phyloP scores from a whole-genome alignment of 2,113 vertebrate genomes.

The Poeciliopsis turrubarensis region DNA sequence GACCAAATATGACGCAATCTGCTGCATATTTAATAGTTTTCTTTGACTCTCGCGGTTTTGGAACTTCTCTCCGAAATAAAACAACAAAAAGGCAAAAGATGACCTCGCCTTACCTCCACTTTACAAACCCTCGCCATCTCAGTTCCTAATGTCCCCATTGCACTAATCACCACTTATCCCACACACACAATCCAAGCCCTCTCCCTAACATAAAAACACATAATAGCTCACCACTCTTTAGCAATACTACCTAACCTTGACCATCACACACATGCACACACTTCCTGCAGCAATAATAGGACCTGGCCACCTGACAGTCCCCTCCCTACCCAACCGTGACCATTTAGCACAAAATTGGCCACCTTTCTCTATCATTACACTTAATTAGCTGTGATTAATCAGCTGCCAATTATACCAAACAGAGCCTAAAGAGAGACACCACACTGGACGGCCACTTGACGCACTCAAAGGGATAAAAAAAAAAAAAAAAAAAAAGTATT shows the following conservation, averaged over 20 bases:
- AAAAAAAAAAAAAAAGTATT: slow-evolving; percentile 45
- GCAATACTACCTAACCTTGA: slow-evolving; percentile 77
- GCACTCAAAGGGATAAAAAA: slow-evolving; percentile 26
- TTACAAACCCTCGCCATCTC: slow-evolving; percentile 69
- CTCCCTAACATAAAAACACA: slow-evolving; percentile 63
- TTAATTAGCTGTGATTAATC: slow-evolving; percentile 85
- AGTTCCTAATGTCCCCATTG: slow-evolving; percentile 72
- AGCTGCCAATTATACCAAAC: slow-evolving; percentile 84
- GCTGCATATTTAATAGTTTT: slow-evolving; percentile 10
- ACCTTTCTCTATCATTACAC: slow-evolving; percentile 82
- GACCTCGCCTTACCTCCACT: slow-evolving; percentile 59
- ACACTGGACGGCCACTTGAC: slow-evolving; percentile 73
- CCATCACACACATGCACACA: slow-evolving; percentile 58
- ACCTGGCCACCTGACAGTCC: slow-evolving; percentile 69
- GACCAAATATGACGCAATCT: slow-evolving; percentile 7
- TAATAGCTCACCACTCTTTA: slow-evolving; percentile 71
- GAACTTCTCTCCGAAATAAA: slow-evolving; percentile 24
- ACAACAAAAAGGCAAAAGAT: slow-evolving; percentile 24
- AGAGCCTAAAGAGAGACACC: slow-evolving; percentile 74
- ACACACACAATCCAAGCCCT: slow-evolving; percentile 22
- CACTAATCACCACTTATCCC: slow-evolving; percentile 70
- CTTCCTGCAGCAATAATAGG: slow-evolving; percentile 54
- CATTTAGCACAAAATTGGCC: slow-evolving; percentile 78
- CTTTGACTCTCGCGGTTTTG: slow-evolving; percentile 16
- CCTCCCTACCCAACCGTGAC: slow-evolving; percentile 68